Base-by-base conservation (phyloP, 2,797 vertebrate genomes). In the Pipistrellus pipistrellus region DNA sequence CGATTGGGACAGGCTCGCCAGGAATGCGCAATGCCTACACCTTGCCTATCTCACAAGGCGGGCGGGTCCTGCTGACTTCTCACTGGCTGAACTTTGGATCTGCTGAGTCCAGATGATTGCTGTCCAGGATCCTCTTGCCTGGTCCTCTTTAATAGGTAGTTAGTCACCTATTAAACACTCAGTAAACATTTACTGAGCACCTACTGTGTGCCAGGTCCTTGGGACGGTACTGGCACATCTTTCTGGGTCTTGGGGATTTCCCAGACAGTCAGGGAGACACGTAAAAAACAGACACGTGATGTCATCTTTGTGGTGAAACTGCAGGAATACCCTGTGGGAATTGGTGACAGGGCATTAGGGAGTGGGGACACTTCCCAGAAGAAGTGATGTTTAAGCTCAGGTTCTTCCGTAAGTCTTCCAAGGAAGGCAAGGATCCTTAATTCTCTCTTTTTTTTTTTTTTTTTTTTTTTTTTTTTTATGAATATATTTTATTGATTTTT, bases 61-160 rank as follows among this genome's bases (percentile, higher is more conserved):
- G 87, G 23, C 3, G 1, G 2, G 88, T 76, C 83, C 66, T 32
- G 35, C 51, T 20, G 15, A 78, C 27, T 73, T 77, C 68, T 81
- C 27, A 30, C 48, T 8, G 15, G 83, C 66, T 32, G 83, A 80
- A 77, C 92, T 94, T 96, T 71, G 76, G 64, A 78, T 89, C 62
- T 7, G 1, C 77, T 3, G 66, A 80, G 41, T 62, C 55, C 76
- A 41, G 44, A 57, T 32, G 53, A 1, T 84, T 68, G 32, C 59
- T 6, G 2, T 59, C 64, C 35, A 14, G 53, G 32, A 57, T 62
- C 69, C 25, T 55, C 83, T 85, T 46, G 51, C 72, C 46, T 21
- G 32, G 51, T 35, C 21, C n/a, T 66, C 32, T 46, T 88, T 85
- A 35, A 30, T 30, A 62, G 59, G 27, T 30, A 62, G 59, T 30